A percentile compares a stretch with the other conserved stretches of the same genome.
These are phyloP conservation scores for Plutomurus gul DNA, from an alignment of 1,140 invertebrate genomes.

Conservation along the genomic window DNA sequence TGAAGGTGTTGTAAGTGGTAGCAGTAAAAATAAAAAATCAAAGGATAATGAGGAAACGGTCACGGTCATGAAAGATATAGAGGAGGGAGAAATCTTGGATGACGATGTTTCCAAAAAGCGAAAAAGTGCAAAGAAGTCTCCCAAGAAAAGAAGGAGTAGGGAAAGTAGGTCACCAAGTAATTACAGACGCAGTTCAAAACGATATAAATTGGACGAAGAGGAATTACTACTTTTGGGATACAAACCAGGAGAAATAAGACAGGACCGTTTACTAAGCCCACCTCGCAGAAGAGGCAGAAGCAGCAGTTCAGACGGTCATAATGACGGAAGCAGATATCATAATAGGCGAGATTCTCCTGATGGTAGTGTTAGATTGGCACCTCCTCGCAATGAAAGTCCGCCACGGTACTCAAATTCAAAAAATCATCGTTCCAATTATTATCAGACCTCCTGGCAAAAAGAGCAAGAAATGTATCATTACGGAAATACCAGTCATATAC, in stretches of 20 bases:
- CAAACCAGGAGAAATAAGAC: not conserved
- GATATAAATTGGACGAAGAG: slow-evolving; percentile 5
- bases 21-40: not conserved
- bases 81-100: slow-evolving; percentile 53
- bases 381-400: not conserved
- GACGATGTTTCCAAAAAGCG: slow-evolving; percentile 54
- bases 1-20: not conserved
- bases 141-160: not conserved
- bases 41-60: not conserved
- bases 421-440: not conserved
- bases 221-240: slow-evolving; percentile 7
- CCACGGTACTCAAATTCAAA: not conserved
- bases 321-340: not conserved
- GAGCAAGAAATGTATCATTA: slow-evolving; percentile 55
- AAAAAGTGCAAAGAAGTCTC: slow-evolving; percentile 47
- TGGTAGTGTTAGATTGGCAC: not conserved
- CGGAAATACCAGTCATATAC: slow-evolving; percentile 49
- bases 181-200: not conserved
- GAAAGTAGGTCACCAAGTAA: not conserved
- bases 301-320: not conserved
- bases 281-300: not conserved
- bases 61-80: slow-evolving; percentile 39
- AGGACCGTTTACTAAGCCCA: not conserved
- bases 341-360: not conserved
- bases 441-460: slow-evolving; percentile 34